Conservation (phyloP, 2,888 invertebrate species). For the Flexamia atlantica region DNA sequence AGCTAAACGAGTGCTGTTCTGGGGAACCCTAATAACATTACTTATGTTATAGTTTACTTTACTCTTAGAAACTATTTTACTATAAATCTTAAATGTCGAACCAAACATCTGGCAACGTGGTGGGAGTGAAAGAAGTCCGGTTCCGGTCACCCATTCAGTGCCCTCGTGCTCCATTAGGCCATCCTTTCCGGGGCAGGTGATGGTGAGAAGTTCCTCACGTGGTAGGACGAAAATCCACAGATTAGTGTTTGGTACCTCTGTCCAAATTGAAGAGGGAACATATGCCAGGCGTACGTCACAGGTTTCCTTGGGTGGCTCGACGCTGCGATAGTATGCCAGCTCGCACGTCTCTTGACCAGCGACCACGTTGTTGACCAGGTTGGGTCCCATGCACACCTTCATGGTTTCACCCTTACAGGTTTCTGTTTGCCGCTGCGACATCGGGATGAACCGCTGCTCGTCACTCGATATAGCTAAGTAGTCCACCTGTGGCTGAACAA, state of each 20-base stretch:
- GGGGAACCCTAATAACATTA: conserved; percentile 24
- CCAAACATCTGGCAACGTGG: conserved; percentile 31
- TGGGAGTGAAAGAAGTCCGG: conserved; percentile 1
- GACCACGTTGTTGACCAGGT: conserved; percentile 2
- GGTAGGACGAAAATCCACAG: conserved; percentile 36
- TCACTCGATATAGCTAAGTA: neutral
- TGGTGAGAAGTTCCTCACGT: conserved; percentile 3
- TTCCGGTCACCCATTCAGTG: conserved; percentile 11
- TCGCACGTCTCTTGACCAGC: conserved; percentile 27
- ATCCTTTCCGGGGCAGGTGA: conserved; percentile 34
- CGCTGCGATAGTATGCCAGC: neutral
- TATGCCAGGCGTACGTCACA: conserved; percentile 7
- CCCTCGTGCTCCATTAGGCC: conserved; percentile 11
- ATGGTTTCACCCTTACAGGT: neutral
- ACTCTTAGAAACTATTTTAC: conserved; percentile 14
- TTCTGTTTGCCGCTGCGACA: conserved; percentile 4
- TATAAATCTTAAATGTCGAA: conserved; percentile 16
- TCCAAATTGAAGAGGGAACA: conserved; percentile 34
- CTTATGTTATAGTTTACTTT: conserved; percentile 16
- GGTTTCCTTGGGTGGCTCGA: neutral
- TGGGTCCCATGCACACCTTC: neutral
- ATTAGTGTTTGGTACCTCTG: conserved; percentile 11
- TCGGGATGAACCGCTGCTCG: conserved; percentile 21
- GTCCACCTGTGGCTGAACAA: conserved; percentile 25
- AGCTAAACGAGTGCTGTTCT: neutral